phyloP scores from a whole-genome alignment of 2,797 vertebrate genomes.

The Gadopsis marmoratus region DNA sequence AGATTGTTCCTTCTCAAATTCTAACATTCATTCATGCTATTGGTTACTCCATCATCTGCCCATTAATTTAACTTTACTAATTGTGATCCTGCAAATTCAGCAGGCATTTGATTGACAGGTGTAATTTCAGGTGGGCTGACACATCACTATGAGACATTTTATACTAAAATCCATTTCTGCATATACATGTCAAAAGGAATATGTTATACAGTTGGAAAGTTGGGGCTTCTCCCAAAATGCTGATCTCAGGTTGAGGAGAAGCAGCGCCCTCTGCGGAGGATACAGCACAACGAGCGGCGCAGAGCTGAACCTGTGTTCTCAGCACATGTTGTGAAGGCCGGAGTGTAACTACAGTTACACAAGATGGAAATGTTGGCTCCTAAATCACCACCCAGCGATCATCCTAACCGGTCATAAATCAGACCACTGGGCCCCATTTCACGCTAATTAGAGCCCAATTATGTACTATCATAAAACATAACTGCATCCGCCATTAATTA shows the following conservation, averaged over 20 bases:
- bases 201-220: not conserved
- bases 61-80: not conserved
- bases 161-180: not conserved
- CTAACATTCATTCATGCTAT: not conserved
- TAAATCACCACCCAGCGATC: slow-evolving; percentile 60
- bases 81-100: not conserved
- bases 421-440: slow-evolving; percentile 64
- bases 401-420: slow-evolving; percentile 66
- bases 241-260: not conserved
- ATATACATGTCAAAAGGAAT: too few species aligned
- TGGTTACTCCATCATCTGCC: not conserved
- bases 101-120: not conserved
- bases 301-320: not conserved
- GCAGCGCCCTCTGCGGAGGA: not conserved
- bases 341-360: slow-evolving; percentile 33
- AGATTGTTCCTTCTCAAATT: not conserved
- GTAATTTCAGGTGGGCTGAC: not conserved
- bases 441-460: slow-evolving; percentile 73
- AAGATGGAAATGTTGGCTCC: slow-evolving; percentile 44
- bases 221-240: not conserved
- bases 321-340: slow-evolving; percentile 30
- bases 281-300: not conserved
- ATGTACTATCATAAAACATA: slow-evolving; percentile 74
- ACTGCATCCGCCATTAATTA: slow-evolving; percentile 72
- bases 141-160: not conserved